Evolutionary conservation across 2,113 vertebrate genomes (phyloP).

Genomic region (Notothenia rossii): DNA sequence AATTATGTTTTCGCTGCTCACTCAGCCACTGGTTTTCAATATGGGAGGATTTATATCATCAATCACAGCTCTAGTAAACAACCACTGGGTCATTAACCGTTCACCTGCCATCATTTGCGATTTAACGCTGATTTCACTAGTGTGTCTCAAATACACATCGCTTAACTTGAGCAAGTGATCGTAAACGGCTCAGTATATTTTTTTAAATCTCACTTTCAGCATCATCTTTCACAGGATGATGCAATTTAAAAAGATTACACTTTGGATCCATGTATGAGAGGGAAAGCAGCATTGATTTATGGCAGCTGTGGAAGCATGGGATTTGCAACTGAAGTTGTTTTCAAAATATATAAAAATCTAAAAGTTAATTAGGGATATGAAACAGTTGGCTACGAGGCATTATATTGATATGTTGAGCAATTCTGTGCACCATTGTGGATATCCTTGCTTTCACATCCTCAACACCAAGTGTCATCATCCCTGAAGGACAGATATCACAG

Average conservation of each 20-base stretch:
- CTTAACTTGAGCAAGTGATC: not conserved
- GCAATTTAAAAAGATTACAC: constrained; percentile 1
- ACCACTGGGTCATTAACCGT: not conserved
- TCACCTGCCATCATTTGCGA: not conserved
- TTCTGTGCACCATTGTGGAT: not conserved
- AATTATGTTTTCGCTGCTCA: not conserved
- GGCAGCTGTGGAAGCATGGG: not conserved
- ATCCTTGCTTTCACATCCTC: not conserved
- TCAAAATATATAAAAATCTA: not conserved
- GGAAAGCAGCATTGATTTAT: not conserved
- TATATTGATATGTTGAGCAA: not conserved
- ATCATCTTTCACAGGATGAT: constrained; percentile 5
- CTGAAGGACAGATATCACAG: not conserved
- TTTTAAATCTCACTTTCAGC: constrained; percentile 1
- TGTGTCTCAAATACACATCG: not conserved
- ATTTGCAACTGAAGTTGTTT: not conserved
- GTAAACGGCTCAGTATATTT: constrained; percentile 3
- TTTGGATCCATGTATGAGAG: not conserved
- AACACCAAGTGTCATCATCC: not conserved
- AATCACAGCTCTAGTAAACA: not conserved
- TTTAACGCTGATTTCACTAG: not conserved
- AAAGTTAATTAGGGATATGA: not conserved
- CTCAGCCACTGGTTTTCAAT: not conserved
- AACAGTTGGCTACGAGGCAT: not conserved
- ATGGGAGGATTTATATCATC: not conserved